A percentile compares a stretch with the other conserved stretches of the same genome.
These are phyloP conservation scores for Platyscapa corneri DNA, from an alignment of 1,140 invertebrate species.

Conservation along the genomic window DNA sequence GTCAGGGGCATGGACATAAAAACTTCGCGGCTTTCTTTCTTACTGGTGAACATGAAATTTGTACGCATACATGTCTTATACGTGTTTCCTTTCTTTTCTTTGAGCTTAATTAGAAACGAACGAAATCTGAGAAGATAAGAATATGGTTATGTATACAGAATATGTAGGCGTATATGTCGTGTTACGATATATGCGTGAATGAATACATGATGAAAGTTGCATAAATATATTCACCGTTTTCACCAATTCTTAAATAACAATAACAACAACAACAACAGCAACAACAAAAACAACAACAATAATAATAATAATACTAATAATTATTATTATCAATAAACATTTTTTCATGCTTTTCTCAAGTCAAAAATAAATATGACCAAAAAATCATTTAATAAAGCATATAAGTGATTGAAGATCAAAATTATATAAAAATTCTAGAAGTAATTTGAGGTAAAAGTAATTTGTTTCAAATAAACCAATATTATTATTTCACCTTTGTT, in stretches of 20 bases:
- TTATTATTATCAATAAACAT: too few relatives aligned
- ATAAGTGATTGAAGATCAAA: neutral
- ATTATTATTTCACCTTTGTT: constrained; percentile 3
- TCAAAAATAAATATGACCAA: constrained; percentile 13
- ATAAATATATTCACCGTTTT: neutral
- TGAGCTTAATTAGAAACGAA: constrained; percentile 34
- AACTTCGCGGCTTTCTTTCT: constrained; percentile 41
- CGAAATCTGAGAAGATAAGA: neutral
- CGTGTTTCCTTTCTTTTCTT: constrained; percentile 13
- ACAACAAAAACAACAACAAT: too few relatives aligned
- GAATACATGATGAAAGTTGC: neutral
- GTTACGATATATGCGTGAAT: neutral
- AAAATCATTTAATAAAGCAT: constrained; percentile 19
- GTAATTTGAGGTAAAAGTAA: constrained; percentile 12
- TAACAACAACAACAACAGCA: too few relatives aligned
- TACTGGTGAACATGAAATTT: constrained; percentile 28
- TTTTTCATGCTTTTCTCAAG: neutral
- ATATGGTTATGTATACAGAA: neutral
- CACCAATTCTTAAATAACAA: constrained; percentile 9
- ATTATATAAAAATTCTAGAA: neutral
- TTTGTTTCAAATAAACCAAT: neutral
- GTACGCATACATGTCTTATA: constrained; percentile 6
- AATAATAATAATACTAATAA: too few relatives aligned
- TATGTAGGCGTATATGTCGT: neutral
- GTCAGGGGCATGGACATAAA: constrained; percentile 31